Evolutionary conservation across 2,888 invertebrate species (phyloP), one percentile per base, ranked within the genome.

Genomic region (Pemphredon lugubris): DNA sequence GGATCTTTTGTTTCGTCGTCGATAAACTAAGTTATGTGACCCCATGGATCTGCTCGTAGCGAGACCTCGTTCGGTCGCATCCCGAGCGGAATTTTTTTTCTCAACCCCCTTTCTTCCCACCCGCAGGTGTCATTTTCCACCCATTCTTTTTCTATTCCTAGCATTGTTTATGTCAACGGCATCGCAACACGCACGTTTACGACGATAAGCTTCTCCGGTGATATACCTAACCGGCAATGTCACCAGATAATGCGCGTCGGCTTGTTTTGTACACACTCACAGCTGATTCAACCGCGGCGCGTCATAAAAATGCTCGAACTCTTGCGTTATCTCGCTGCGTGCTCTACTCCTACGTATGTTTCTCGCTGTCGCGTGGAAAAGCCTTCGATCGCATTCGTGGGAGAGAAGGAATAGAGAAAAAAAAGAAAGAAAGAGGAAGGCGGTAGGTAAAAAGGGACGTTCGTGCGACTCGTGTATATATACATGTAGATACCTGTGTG

Each of bases 241-340:
- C 75, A 65, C 58, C 53, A 70, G 75, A 81, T 81, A 81, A 71
- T 70, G 61, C 66, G 55, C 64, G 51, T 63, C 37, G 50, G 44
- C 54, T 72, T 79, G 69, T 79, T 81, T 81, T 81, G 79, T 79
- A 76, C 70, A 81, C 75, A 73, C 48, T 66, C 63, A 47, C 81
- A 78, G 74, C 81, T 80, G 79, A 82, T 81, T 77, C 69, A 60
- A 72, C 50, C 47, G 45, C 14, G n/a, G n/a, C 48, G 66, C 59
- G 57, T 66, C 67, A 18, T 73, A 64, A 74, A 79, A 79, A 72
- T 54, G 50, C 51, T 55, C 26, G 6, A 18, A 34, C 39, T 44
- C n/a, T n/a, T n/a, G n/a, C n/a, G 40, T 70, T 73, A 70, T 79
- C 68, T 73, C 13, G n/a, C 14, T 9, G 37, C 40, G 23, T 23